These are phyloP conservation scores for Stenichneumon culpator DNA, from an alignment of 2,888 invertebrate genomes.

Conservation along the genomic window DNA sequence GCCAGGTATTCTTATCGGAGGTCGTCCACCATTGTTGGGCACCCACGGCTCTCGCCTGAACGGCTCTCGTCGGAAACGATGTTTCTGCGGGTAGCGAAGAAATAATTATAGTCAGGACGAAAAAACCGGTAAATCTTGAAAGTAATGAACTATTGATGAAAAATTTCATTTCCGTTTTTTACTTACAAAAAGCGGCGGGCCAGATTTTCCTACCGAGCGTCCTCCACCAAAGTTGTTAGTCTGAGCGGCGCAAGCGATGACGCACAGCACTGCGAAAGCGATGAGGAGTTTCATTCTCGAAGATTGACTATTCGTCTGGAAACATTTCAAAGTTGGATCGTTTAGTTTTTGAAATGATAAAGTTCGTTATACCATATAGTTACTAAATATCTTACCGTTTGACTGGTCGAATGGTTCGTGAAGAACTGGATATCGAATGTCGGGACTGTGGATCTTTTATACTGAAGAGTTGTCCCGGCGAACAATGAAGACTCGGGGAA, in stretches of 20 bases:
- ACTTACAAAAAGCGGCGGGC: background rate
- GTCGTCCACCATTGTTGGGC: no score
- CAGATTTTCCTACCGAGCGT: background rate
- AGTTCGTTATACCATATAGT: background rate
- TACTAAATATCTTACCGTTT: slow-evolving; percentile 36
- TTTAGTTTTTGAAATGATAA: background rate
- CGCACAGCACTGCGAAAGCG: slow-evolving; percentile 48
- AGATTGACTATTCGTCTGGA: slow-evolving; percentile 17
- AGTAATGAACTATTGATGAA: background rate
- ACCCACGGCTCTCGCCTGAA: no score
- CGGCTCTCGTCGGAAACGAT: slow-evolving; percentile 61
- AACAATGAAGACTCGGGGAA: slow-evolving; percentile 26
- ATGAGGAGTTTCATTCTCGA: slow-evolving; percentile 57
- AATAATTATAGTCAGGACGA: background rate
- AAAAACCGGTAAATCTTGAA: background rate
- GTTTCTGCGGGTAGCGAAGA: slow-evolving; percentile 16
- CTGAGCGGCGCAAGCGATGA: slow-evolving; percentile 22
- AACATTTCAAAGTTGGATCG: background rate
- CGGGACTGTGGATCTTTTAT: slow-evolving; percentile 48
- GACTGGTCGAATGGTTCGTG: slow-evolving; percentile 15
- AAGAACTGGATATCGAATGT: slow-evolving; percentile 44
- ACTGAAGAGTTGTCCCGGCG: background rate
- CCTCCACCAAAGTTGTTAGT: slow-evolving; percentile 7
- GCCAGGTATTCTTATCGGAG: no score
- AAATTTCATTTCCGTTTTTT: background rate